Evolutionary conservation across 2,113 vertebrate species (phyloP).

Genomic region (Corythornis cristatus): DNA sequence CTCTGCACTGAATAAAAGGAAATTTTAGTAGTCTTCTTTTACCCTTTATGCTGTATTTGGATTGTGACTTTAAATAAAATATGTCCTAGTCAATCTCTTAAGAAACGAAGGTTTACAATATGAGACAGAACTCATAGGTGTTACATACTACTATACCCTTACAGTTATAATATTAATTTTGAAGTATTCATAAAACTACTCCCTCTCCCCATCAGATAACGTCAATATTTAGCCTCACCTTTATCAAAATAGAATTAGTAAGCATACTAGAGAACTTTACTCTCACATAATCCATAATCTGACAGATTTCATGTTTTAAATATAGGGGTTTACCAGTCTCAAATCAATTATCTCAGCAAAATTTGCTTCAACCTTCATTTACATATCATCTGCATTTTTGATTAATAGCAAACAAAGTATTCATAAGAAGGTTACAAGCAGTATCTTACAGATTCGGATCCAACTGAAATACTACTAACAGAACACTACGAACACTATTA

Average conservation of each 20-base stretch:
- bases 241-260: background rate
- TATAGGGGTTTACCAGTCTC: background rate
- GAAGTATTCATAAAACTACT: background rate
- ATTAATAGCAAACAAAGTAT: background rate
- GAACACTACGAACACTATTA: background rate
- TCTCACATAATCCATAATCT: background rate
- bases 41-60: background rate
- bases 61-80: background rate
- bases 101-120: background rate
- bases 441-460: background rate
- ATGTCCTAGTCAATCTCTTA: background rate
- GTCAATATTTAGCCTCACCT: background rate
- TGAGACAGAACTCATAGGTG: background rate
- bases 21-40: background rate
- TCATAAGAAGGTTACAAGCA: background rate
- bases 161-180: background rate
- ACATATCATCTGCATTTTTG: background rate
- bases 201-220: background rate
- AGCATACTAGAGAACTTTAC: background rate
- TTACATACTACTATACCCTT: background rate
- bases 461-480: background rate
- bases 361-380: background rate
- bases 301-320: background rate
- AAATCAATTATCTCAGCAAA: background rate
- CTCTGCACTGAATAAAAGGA: background rate